Conservation (phyloP, 1,140 invertebrate species). For the Galendromus occidentalis region DNA sequence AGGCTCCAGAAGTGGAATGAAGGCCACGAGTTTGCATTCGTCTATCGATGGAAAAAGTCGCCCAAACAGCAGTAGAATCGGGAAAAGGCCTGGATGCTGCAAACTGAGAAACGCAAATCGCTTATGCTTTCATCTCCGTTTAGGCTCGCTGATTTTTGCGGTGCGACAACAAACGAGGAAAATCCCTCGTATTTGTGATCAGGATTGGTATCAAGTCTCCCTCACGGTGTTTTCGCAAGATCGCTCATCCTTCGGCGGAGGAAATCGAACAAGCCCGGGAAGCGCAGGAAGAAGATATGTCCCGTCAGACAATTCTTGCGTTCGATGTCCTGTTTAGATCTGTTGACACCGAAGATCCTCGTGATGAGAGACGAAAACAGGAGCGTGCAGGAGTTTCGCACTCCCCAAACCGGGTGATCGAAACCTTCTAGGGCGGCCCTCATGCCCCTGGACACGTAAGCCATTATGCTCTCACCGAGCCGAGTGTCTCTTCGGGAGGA, state of each 20-base stretch:
- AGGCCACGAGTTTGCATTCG: conserved; percentile 36
- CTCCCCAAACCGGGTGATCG: conserved; percentile 47
- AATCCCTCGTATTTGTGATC: not conserved
- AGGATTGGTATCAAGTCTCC: too few relatives aligned
- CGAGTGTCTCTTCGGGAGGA: conserved; percentile 48
- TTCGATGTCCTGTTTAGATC: conserved; percentile 42
- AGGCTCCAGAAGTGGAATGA: conserved; percentile 25
- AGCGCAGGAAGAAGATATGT: conserved; percentile 60
- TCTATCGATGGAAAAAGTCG: conserved; percentile 50
- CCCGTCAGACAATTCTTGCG: conserved; percentile 48
- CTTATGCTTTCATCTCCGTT: too few relatives aligned
- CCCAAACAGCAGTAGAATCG: conserved; percentile 52
- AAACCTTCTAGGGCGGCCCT: conserved; percentile 51
- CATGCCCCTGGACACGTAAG: conserved; percentile 49
- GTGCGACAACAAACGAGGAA: too few relatives aligned
- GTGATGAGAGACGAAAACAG: conserved; percentile 63
- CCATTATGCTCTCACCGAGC: conserved; percentile 46
- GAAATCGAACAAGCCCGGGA: conserved; percentile 54
- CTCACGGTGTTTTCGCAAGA: conserved; percentile 25
- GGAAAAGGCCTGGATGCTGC: conserved; percentile 38
- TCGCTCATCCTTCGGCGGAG: conserved; percentile 42
- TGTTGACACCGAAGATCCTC: conserved; percentile 69
- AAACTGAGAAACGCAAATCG: conserved; percentile 27
- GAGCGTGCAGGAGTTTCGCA: conserved; percentile 62
- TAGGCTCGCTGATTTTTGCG: too few relatives aligned